Base-by-base conservation (phyloP, 2,797 vertebrate species). In the Gadopsis bispinosus region DNA sequence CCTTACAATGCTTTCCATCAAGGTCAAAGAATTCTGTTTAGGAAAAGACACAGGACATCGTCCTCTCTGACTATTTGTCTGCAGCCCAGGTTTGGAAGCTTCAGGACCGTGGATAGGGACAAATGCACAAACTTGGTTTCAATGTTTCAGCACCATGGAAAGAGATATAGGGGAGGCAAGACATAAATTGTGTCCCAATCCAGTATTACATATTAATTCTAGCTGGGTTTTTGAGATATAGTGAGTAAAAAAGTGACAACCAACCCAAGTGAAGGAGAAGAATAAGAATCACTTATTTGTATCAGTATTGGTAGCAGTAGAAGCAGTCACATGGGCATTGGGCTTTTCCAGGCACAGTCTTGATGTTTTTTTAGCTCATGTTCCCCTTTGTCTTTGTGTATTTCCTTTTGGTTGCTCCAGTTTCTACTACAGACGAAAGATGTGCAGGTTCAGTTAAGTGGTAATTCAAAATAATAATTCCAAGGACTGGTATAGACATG, bases 101-200 rank as follows among this genome's bases (percentile, higher is more conserved):
- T 76, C 35, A 69, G 43, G 0, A 61, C 61, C 45, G 31, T 51
- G 48, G 67, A 61, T 4, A 68, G 62, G 59, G 58, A 64, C 35
- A 59, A 1, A 39, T 1, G 33, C 1, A 35, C 33, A 20, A 0
- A 53, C 33, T 5, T 17, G 4, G 16, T 1, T 33, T 63, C 5
- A n/a, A n/a, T 53, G 7, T 12, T 63, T 55, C 8, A 45, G 20
- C 1, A n/a, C 37, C 13, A 29, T 31, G 31, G 48, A 33, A 2
- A 55, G 20, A 54, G 48, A 22, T 12, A 4, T 12, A 4, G 14
- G 29, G 5, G 29, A 19, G 13, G 9, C 26, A 22, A 31, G 26
- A 16, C 19, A 41, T 13, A 12, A 35, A 31, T 4, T 22, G 10
- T 16, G 22, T 31, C 33, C 17, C 29, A 48, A 22, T 55, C 14